Percentiles rank a stretch among this genome's conserved stretches.
phyloP scores from a whole-genome alignment of 2,888 invertebrate species.

The Pseudeuparius sepicola region DNA sequence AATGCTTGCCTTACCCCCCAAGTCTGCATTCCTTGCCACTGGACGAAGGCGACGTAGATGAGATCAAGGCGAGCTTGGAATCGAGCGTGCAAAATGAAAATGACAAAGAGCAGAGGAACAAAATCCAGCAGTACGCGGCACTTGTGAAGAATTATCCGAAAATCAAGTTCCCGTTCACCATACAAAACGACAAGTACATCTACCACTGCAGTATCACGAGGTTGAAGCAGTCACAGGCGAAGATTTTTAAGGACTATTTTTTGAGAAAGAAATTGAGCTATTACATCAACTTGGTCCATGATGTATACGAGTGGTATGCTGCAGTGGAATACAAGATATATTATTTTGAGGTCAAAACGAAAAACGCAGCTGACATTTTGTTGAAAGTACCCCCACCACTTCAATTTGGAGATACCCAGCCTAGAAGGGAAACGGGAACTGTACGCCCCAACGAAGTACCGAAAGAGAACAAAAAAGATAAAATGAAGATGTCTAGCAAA shows the following conservation, averaged over 20 bases:
- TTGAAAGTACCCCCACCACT: no score
- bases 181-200: constrained; percentile 1
- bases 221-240: no score
- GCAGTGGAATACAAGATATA: constrained; percentile 9
- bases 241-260: no score
- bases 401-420: no score
- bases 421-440: no score
- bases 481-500: no score
- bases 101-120: neutral
- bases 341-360: constrained; percentile 16
- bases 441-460: no score
- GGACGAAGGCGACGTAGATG: constrained; percentile 24
- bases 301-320: constrained; percentile 2
- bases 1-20: constrained; percentile 27
- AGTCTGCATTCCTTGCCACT: constrained; percentile 30
- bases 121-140: neutral
- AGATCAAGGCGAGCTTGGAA: constrained; percentile 27
- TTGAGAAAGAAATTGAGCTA: constrained; percentile 16
- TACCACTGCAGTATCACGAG: neutral
- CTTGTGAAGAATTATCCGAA: neutral
- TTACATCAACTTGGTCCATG: constrained; percentile 20
- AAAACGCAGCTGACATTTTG: no score
- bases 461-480: no score
- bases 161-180: neutral
- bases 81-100: constrained; percentile 26